Evolutionary conservation across 2,797 vertebrate species (phyloP), one percentile per base, ranked within the genome.

Genomic region (Lacerta agilis): DNA sequence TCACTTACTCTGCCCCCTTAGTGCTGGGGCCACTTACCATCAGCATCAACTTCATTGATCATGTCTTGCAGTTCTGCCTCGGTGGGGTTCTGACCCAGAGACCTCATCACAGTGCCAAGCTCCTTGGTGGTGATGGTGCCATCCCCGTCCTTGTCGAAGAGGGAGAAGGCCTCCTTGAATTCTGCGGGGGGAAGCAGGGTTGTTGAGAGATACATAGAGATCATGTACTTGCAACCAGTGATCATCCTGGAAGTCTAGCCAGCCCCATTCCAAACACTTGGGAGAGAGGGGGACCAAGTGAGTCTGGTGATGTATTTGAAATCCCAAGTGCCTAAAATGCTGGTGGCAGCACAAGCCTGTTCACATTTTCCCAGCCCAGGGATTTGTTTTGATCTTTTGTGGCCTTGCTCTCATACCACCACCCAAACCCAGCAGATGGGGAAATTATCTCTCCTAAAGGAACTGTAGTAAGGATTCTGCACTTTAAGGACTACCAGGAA

Each of bases 101-200:
- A 98, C 15, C 98, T 95, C 98, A 98, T 98, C 88, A 98, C 98
- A 0, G 98, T 98, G 33, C 98, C 98, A 1, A 98, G 93, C 94
- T 98, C 98, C 94, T 98, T 98, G 87, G 98, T 98, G 89, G 98
- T 98, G 92, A 98, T 98, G 8, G 98, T 98, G 58, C 98, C 98
- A 1, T 98, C 98, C 1, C 98, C 98, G 2, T 98, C 98, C 96
- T 98, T 98, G 95, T 98, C 98, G 1, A 98, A 98, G 91, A 98
- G 98, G 89, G 98, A 98, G 95, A 98, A 98, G 0, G 98, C 98
- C 96, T 98, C 98, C 95, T 98, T 98, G 97, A 98, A 98, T 95
- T 98, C 98, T 98, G 90, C 0, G 33, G 45, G 15, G 79, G 38
- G 4, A 64, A 61, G 13, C 17, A 61, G 9, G 41, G 1, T 3